These are phyloP conservation scores for Poicephalus meyeri DNA, from an alignment of 2,113 vertebrate species.

Conservation along the genomic window DNA sequence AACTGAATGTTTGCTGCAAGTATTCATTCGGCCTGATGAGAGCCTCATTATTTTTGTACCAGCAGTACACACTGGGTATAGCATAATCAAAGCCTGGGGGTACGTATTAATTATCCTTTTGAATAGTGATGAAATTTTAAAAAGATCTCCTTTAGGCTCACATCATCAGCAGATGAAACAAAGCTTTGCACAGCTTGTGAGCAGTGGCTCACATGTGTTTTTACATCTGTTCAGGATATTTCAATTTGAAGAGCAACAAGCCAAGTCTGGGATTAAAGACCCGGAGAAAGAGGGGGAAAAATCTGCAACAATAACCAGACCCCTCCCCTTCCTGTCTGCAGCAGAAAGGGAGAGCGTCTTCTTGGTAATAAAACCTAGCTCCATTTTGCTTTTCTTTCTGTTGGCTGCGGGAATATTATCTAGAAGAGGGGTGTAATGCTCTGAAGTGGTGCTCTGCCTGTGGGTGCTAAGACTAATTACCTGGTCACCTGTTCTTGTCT, in stretches of 20 bases:
- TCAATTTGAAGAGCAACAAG: slow-evolving; percentile 95
- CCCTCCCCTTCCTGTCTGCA: slow-evolving; percentile 55
- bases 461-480: neutral
- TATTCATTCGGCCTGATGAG: slow-evolving; percentile 88
- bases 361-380: neutral
- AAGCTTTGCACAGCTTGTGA: slow-evolving; percentile 90
- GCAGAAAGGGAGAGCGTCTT: neutral
- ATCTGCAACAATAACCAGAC: slow-evolving; percentile 56
- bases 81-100: slow-evolving; percentile 99
- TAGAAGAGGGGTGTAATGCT: neutral
- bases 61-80: slow-evolving; percentile 88
- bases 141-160: slow-evolving; percentile 97
- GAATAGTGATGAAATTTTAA: slow-evolving; percentile 99
- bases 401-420: neutral
- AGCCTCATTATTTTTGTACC: slow-evolving; percentile 95
- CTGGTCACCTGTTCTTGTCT: neutral
- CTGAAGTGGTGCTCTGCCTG: neutral
- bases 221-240: slow-evolving; percentile 99
- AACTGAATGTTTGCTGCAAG: slow-evolving; percentile 89
- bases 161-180: slow-evolving; percentile 97
- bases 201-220: slow-evolving; percentile 93
- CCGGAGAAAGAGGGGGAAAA: slow-evolving; percentile 64
- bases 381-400: neutral
- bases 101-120: slow-evolving; percentile 99
- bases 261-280: slow-evolving; percentile 90